Base-by-base conservation (phyloP, 1,140 invertebrate species). In the Monochamus saltuarius region DNA sequence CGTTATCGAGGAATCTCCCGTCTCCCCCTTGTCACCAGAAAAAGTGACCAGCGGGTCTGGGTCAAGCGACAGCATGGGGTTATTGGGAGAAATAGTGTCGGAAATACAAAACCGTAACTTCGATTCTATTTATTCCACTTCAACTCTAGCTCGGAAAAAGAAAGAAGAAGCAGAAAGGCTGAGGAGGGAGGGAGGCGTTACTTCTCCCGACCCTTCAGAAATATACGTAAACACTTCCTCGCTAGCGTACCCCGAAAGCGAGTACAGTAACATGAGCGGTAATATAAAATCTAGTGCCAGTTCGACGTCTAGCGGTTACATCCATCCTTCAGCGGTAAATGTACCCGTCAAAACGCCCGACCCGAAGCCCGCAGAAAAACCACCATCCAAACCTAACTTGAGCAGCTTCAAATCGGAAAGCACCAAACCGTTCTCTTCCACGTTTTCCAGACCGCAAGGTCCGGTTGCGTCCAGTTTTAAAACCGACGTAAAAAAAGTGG, bases 51-150 rank as follows among this genome's bases (percentile, higher is more conserved):
- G 57, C 19, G 65, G 53, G 65, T 79, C 79, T 2, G 78, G 79
- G 13, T 82, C 80, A 67, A 75, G 78, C 7, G 85, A 87, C 39
- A 85, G 82, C 52, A 82, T 87, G 76, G 89, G 89, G 1, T 73
- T 94, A 7, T 71, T 94, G 0, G 88, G 88, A 4, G 91, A 94
- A 75, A 93, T 93, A 49, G 91, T 94, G 0, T 88, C 85, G 9
- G 91, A 93, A 76, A 92, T 94, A 50, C 89, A 92, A 65, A 89
- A 88, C 61, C 78, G 90, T 13, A 92, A 93, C 72, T 86, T 88
- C 11, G 90, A 93, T 62, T 92, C 90, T 0, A 92, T 94, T 55
- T 94, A 94, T 70, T 91, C 90, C 0, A 85, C 87, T 0, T 85
- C 87, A 0, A 88, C 86, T 0, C 65, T 89, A 1, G 77, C 79